Conservation (phyloP, 2,113 vertebrate species). For the Nibea albiflora region DNA sequence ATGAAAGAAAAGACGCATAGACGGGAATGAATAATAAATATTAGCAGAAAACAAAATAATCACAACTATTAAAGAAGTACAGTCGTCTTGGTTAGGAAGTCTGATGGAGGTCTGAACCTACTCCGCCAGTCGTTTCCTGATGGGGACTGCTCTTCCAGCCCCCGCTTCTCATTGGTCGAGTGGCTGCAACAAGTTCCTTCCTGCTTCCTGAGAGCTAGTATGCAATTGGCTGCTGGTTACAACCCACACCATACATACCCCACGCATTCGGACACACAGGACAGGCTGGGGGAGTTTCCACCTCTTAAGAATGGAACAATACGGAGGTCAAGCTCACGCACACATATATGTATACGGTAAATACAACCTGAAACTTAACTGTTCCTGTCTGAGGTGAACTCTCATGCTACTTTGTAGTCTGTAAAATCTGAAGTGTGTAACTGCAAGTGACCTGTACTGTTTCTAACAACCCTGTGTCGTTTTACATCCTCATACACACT, state of each 20-base stretch:
- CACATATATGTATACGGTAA: background rate
- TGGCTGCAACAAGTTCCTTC: slow-evolving; percentile 61
- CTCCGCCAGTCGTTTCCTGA: slow-evolving; percentile 66
- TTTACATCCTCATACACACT: background rate
- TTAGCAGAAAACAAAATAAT: background rate
- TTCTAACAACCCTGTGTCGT: background rate
- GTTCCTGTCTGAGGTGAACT: slow-evolving; percentile 2
- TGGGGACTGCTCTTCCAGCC: slow-evolving; percentile 40
- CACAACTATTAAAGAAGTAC: background rate
- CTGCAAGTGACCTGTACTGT: background rate
- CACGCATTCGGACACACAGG: slow-evolving; percentile 35
- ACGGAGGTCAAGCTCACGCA: background rate
- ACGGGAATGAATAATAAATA: background rate
- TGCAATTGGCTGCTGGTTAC: slow-evolving; percentile 46
- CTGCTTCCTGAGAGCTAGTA: slow-evolving; percentile 61
- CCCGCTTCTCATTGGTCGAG: slow-evolving; percentile 61
- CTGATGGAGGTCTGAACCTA: slow-evolving; percentile 51
- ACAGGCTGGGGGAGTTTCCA: slow-evolving; percentile 73
- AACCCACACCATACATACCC: slow-evolving; percentile 28
- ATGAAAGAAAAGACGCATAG: background rate
- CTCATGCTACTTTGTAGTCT: background rate
- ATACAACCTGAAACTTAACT: background rate
- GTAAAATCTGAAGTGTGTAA: background rate
- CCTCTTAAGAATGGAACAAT: slow-evolving; percentile 46
- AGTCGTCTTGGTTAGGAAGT: slow-evolving; percentile 51